Evolutionary conservation across 2,888 invertebrate species (phyloP).

Genomic region (Brenthis daphne): DNA sequence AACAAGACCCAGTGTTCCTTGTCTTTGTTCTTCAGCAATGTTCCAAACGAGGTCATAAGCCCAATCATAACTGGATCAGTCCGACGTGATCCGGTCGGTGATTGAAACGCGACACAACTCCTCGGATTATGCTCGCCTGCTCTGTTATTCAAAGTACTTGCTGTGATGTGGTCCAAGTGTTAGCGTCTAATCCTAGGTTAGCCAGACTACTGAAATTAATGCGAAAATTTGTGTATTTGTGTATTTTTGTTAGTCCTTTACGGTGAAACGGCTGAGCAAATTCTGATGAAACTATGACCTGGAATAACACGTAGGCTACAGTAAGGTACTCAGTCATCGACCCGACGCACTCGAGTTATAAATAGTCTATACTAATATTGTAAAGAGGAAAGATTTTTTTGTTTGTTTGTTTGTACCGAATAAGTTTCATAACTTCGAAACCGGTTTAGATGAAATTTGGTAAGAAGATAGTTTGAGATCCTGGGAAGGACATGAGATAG

Average conservation of each 20-base stretch:
- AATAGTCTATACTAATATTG: no score
- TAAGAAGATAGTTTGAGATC: no score
- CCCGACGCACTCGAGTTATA: no score
- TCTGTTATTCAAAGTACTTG: slow-evolving; percentile 30
- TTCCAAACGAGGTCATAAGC: slow-evolving; percentile 1
- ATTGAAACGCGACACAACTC: slow-evolving; percentile 32
- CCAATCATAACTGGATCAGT: slow-evolving; percentile 23
- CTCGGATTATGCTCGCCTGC: slow-evolving; percentile 31
- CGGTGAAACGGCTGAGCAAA: no score
- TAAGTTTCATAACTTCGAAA: no score
- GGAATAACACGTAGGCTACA: no score
- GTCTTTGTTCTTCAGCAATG: background rate
- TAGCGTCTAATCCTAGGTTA: background rate
- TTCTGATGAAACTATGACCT: no score
- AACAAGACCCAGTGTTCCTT: background rate
- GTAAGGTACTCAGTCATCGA: no score
- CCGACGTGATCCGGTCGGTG: slow-evolving; percentile 24
- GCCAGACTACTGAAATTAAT: background rate
- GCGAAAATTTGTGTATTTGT: background rate
- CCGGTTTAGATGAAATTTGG: no score
- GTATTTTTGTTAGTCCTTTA: background rate
- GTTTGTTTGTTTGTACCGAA: no score
- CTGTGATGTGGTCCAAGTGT: background rate
- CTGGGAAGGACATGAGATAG: no score
- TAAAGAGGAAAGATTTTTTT: no score